Conservation (phyloP, 2,797 vertebrate species). For the Capromys pilorides region DNA sequence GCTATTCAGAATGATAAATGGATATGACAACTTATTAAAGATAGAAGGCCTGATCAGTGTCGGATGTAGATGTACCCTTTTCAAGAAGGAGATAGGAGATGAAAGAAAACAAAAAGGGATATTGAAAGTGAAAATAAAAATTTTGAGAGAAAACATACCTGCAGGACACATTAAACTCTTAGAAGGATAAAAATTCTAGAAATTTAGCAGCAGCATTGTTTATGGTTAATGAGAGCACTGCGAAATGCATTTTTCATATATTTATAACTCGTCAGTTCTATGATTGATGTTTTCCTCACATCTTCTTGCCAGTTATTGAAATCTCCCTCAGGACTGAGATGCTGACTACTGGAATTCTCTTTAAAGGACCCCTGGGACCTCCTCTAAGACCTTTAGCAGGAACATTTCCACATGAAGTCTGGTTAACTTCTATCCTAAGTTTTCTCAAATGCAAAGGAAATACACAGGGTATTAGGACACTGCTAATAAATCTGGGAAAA, state of each 20-base stretch:
- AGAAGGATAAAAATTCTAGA: background rate
- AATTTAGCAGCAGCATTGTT: background rate
- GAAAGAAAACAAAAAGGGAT: background rate
- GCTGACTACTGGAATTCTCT: background rate
- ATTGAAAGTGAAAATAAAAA: slow-evolving; percentile 43
- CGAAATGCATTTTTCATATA: background rate
- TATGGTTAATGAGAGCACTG: background rate
- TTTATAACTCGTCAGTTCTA: background rate
- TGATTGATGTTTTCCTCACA: background rate
- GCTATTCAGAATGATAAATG: slow-evolving; percentile 81
- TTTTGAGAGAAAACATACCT: background rate
- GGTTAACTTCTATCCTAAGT: background rate
- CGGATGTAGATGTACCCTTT: slow-evolving; percentile 53
- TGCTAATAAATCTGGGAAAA: background rate
- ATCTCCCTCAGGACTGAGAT: background rate
- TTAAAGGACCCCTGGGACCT: background rate
- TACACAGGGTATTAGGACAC: background rate
- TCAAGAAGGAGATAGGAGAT: slow-evolving; percentile 45
- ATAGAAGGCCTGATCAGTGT: slow-evolving; percentile 70
- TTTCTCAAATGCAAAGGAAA: slow-evolving; percentile 26
- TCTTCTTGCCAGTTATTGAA: background rate
- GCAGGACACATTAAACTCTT: background rate
- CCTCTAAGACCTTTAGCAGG: background rate
- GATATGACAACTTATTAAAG: slow-evolving; percentile 81
- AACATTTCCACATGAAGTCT: background rate